Percentiles rank a stretch among this genome's conserved stretches.
phyloP scores from a whole-genome alignment of 2,888 invertebrate genomes.

The Erynnis tages region DNA sequence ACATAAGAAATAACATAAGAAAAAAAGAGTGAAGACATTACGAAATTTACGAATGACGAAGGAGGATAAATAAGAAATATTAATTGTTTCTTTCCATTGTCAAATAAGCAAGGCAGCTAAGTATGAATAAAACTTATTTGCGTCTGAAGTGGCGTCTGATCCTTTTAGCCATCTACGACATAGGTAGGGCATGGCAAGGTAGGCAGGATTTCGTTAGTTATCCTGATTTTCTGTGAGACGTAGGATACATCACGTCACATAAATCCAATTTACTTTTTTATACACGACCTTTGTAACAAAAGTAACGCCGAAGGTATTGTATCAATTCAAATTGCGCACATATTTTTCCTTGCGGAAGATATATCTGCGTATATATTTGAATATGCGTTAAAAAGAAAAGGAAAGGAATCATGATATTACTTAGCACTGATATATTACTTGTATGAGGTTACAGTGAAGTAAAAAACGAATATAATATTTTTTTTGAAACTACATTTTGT shows the following conservation, averaged over 20 bases:
- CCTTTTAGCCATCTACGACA: slow-evolving; percentile 2
- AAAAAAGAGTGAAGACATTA: too few relatives aligned
- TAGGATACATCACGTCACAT: background rate
- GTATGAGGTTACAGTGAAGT: too few relatives aligned
- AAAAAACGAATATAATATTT: too few relatives aligned
- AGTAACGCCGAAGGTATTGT: slow-evolving; percentile 1
- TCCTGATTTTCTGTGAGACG: background rate
- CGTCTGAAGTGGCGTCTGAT: background rate
- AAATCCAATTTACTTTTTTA: slow-evolving; percentile 20
- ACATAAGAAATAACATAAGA: too few relatives aligned
- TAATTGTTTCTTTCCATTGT: too few relatives aligned
- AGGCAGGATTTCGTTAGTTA: slow-evolving; percentile 10
- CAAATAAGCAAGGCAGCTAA: background rate
- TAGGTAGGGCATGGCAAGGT: slow-evolving; percentile 5
- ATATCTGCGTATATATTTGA: background rate
- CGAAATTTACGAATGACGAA: too few relatives aligned
- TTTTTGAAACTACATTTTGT: too few relatives aligned
- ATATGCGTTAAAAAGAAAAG: too few relatives aligned
- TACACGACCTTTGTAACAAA: slow-evolving; percentile 11
- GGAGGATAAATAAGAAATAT: too few relatives aligned
- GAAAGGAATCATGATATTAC: too few relatives aligned
- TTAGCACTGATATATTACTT: too few relatives aligned
- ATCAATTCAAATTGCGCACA: background rate
- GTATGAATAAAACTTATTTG: background rate
- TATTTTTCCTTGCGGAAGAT: background rate